phyloP scores from a whole-genome alignment of 2,888 invertebrate species.

The Epinotia nisella region DNA sequence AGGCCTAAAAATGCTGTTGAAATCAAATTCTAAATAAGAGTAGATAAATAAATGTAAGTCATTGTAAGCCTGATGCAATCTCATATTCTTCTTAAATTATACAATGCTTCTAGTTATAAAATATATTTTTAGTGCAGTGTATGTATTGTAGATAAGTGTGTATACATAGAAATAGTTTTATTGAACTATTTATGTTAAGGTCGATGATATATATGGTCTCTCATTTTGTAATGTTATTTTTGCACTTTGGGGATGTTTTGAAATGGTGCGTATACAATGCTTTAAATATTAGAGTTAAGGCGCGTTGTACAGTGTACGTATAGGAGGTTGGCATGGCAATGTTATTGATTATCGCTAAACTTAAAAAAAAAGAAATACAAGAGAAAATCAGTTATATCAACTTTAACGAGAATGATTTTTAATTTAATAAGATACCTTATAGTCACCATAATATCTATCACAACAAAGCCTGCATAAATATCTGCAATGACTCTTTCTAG shows the following conservation, averaged over 20 bases:
- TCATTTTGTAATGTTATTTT: slow-evolving; percentile 18
- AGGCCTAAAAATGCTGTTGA: slow-evolving; percentile 8
- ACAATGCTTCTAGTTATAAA: slow-evolving; percentile 33
- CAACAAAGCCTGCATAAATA: no score
- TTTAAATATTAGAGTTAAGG: slow-evolving; percentile 44
- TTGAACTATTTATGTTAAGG: slow-evolving; percentile 33
- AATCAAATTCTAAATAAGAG: slow-evolving; percentile 19
- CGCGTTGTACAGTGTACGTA: neutral
- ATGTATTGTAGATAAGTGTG: slow-evolving; percentile 22
- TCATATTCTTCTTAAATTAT: slow-evolving; percentile 15
- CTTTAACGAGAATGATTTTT: neutral
- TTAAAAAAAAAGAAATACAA: neutral
- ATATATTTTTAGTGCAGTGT: slow-evolving; percentile 28
- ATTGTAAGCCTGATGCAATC: slow-evolving; percentile 22
- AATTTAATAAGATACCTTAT: no score
- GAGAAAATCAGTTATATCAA: no score
- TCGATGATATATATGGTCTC: slow-evolving; percentile 14
- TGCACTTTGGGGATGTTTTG: slow-evolving; percentile 28
- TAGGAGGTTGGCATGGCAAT: slow-evolving; percentile 5
- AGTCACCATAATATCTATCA: no score
- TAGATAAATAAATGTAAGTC: slow-evolving; percentile 9
- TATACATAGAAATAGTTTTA: slow-evolving; percentile 33
- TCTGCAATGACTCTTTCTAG: no score
- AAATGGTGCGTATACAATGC: slow-evolving; percentile 47
- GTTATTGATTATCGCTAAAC: neutral